Percentiles rank a stretch among this genome's conserved stretches.
Conservation (phyloP, 2,888 invertebrate genomes). For the Eumacrocentrus americanus region DNA sequence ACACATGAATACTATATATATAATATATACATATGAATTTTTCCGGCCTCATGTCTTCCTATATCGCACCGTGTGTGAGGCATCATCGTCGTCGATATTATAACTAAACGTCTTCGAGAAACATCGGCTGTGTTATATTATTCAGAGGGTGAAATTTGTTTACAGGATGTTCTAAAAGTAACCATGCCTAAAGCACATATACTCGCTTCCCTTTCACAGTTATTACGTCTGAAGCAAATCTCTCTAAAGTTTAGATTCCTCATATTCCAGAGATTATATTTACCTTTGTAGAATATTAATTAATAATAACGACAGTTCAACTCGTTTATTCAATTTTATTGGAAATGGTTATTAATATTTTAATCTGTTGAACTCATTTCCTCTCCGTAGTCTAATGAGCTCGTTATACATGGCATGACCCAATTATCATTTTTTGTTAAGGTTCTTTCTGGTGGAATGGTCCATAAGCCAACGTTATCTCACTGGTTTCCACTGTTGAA, state of each 20-base stretch:
- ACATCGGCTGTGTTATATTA: conserved; percentile 37
- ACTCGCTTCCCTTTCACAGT: conserved; percentile 10
- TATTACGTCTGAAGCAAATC: neutral
- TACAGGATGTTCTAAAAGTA: conserved; percentile 44
- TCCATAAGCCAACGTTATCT: no score
- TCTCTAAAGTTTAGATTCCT: neutral
- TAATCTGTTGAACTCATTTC: no score
- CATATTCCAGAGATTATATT: neutral
- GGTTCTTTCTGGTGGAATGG: no score
- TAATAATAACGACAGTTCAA: no score
- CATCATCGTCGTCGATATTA: conserved; percentile 28
- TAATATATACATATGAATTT: neutral
- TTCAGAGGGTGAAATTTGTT: conserved; percentile 30
- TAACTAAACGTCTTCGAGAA: conserved; percentile 32
- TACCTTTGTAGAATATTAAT: neutral
- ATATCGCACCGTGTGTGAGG: neutral
- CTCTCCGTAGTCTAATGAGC: no score
- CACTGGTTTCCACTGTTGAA: no score
- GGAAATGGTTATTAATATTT: no score
- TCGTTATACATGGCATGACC: no score
- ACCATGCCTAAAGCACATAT: conserved; percentile 12
- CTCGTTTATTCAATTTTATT: no score
- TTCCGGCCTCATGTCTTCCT: neutral
- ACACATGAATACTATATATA: conserved; percentile 10
- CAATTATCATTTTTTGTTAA: no score